Percentiles rank a stretch among this genome's conserved stretches.
These are phyloP conservation scores for Oryzias javanicus DNA, from an alignment of 2,113 vertebrate species.

Conservation along the genomic window DNA sequence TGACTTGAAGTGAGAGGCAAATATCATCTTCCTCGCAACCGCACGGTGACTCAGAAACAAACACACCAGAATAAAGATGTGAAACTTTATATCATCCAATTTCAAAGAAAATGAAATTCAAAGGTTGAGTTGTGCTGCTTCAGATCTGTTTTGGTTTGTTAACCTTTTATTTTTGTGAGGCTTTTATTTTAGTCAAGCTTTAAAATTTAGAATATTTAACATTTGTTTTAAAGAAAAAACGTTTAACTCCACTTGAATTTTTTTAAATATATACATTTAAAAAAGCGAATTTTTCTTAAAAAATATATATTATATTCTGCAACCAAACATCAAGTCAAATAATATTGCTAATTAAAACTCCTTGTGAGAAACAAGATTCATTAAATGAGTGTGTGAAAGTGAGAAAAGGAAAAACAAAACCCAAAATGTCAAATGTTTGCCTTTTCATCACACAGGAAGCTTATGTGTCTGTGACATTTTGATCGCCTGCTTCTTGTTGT, in stretches of 20 bases:
- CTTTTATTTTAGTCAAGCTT: too few species aligned
- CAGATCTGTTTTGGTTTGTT: slow-evolving; percentile 13
- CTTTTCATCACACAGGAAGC: slow-evolving; percentile 53
- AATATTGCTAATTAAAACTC: not conserved
- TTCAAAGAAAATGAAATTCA: slow-evolving; percentile 69
- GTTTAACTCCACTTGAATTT: too few species aligned
- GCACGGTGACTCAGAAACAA: slow-evolving; percentile 64
- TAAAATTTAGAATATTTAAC: too few species aligned
- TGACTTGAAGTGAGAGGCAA: slow-evolving; percentile 55
- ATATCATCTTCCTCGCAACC: slow-evolving; percentile 52
- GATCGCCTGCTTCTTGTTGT: slow-evolving; percentile 32
- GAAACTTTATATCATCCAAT: slow-evolving; percentile 59
- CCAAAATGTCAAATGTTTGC: slow-evolving; percentile 51
- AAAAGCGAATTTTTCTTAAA: too few species aligned
- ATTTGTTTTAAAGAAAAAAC: too few species aligned
- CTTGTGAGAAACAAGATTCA: not conserved
- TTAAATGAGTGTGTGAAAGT: not conserved
- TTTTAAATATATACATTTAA: too few species aligned
- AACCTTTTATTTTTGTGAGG: too few species aligned
- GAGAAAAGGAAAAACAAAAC: slow-evolving; percentile 31
- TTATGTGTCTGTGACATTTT: slow-evolving; percentile 56
- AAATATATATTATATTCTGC: too few species aligned
- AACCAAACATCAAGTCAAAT: not conserved
- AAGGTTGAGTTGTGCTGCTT: slow-evolving; percentile 17
- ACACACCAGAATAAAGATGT: slow-evolving; percentile 60